These are phyloP conservation scores for Arctopsyche grandis DNA, from an alignment of 1,140 invertebrate species.

Conservation along the genomic window DNA sequence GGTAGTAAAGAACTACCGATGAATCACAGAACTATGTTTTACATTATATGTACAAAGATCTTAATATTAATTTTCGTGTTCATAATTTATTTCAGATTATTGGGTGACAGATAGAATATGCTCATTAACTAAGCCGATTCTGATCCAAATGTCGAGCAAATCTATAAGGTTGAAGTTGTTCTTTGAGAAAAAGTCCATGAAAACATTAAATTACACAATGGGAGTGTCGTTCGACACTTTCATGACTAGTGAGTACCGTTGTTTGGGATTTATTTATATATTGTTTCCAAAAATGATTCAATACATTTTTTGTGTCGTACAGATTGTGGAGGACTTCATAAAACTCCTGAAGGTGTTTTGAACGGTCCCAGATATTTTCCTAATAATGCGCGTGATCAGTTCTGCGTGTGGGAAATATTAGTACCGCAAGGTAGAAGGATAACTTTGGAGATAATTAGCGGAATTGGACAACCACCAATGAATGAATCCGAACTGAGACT, in stretches of 20 bases:
- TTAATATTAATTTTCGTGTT: too few relatives aligned
- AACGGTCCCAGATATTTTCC: constrained; percentile 69
- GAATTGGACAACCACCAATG: background rate
- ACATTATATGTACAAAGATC: too few relatives aligned
- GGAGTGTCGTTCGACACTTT: constrained; percentile 68
- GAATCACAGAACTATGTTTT: too few relatives aligned
- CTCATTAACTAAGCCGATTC: background rate
- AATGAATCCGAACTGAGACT: constrained; percentile 3
- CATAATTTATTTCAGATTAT: constrained; percentile 28
- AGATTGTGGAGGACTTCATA: constrained; percentile 71
- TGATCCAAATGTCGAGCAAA: constrained; percentile 20
- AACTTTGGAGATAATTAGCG: constrained; percentile 65
- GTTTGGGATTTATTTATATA: constrained; percentile 3
- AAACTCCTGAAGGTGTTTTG: constrained; percentile 67
- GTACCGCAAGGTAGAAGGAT: constrained; percentile 73
- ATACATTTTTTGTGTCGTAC: too few relatives aligned
- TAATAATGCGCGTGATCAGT: constrained; percentile 19
- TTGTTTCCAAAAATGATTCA: background rate
- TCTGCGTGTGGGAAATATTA: constrained; percentile 77
- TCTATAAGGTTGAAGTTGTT: constrained; percentile 18
- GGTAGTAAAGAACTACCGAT: too few relatives aligned
- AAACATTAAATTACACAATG: constrained; percentile 59
- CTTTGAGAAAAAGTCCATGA: background rate
- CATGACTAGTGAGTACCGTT: constrained; percentile 64
- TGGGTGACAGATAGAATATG: constrained; percentile 30